Percentiles rank a stretch among this genome's conserved stretches.
These are phyloP conservation scores for Silurus asotus DNA, from an alignment of 2,113 vertebrate genomes.

Conservation along the genomic window DNA sequence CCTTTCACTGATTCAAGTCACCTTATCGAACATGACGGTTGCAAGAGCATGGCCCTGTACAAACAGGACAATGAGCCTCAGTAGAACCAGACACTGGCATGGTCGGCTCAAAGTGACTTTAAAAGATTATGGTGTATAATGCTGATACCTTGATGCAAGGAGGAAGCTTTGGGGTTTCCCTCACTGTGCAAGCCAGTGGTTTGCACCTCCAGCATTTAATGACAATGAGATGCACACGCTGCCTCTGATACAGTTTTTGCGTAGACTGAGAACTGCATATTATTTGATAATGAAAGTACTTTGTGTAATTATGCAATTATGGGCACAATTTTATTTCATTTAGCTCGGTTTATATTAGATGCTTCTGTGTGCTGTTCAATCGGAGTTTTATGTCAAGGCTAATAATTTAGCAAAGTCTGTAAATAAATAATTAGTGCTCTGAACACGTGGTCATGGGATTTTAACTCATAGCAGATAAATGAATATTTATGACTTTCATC, in stretches of 20 bases:
- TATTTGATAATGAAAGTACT: background rate
- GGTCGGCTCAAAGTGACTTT: background rate
- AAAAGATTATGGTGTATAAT: conserved; percentile 35
- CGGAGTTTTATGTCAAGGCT: background rate
- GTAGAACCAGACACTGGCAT: background rate
- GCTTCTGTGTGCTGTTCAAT: background rate
- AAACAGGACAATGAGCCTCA: conserved; percentile 1
- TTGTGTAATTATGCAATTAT: background rate
- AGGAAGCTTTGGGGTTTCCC: background rate
- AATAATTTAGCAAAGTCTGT: background rate
- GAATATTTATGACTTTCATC: background rate
- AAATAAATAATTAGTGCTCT: background rate
- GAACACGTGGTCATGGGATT: background rate
- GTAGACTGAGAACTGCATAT: background rate
- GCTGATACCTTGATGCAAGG: conserved; percentile 16
- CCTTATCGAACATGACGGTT: background rate
- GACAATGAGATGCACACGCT: background rate
- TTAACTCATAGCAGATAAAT: background rate
- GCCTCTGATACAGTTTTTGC: background rate
- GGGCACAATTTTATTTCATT: background rate
- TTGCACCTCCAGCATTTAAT: conserved; percentile 13
- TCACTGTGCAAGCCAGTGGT: background rate
- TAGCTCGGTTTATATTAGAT: background rate
- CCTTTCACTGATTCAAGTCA: background rate
- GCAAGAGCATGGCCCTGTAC: background rate